phyloP scores from a whole-genome alignment of 1,140 invertebrate species.

The Ptiloglossa arizonensis region DNA sequence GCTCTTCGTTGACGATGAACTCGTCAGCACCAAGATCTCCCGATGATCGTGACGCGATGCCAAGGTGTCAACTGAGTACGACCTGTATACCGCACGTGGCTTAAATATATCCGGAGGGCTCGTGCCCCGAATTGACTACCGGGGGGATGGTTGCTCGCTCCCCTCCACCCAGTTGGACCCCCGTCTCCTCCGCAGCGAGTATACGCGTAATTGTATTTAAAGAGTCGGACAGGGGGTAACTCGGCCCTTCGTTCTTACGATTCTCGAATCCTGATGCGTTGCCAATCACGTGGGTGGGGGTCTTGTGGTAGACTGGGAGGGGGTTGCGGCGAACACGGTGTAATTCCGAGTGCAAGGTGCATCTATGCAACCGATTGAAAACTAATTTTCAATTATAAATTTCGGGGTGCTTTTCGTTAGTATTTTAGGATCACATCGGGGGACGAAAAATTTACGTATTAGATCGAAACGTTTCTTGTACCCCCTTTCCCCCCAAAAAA shows the following conservation, averaged over 20 bases:
- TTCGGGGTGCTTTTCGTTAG: too few species aligned
- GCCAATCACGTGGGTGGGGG: background rate
- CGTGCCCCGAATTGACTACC: conserved; percentile 41
- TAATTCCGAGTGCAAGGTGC: conserved; percentile 37
- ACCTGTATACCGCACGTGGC: conserved; percentile 50
- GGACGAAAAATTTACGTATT: too few species aligned
- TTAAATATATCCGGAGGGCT: conserved; percentile 62
- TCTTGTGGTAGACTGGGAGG: conserved; percentile 24
- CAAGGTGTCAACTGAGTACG: conserved; percentile 57
- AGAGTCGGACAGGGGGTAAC: conserved; percentile 44
- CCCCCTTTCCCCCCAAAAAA: too few species aligned
- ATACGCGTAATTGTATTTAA: conserved; percentile 72
- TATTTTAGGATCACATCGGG: too few species aligned
- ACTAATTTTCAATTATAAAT: too few species aligned
- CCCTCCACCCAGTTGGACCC: background rate
- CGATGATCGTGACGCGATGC: background rate
- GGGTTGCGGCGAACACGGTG: conserved; percentile 1
- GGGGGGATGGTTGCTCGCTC: conserved; percentile 9
- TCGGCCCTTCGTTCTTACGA: conserved; percentile 22
- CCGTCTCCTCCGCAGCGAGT: conserved; percentile 8
- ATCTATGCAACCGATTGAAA: background rate
- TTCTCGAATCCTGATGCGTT: conserved; percentile 17
- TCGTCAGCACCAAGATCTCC: background rate
- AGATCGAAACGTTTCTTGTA: too few species aligned
- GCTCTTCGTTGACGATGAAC: background rate